Percentiles rank a stretch among this genome's conserved stretches.
These are phyloP conservation scores for Rhodinocichla rosea DNA, from an alignment of 2,113 vertebrate species.

Conservation along the genomic window DNA sequence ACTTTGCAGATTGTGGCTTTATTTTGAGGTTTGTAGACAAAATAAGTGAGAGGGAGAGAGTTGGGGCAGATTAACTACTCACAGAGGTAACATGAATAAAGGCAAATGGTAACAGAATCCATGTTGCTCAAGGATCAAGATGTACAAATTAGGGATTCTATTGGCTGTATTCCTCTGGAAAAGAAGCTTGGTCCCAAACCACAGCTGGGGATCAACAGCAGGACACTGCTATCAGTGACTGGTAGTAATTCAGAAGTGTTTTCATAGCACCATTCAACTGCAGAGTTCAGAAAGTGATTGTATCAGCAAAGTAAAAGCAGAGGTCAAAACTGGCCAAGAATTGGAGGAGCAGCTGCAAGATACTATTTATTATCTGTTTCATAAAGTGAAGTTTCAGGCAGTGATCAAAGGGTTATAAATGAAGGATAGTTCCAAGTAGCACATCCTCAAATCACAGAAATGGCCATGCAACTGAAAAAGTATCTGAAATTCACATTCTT, in stretches of 20 bases:
- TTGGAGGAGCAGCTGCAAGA: background rate
- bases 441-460: background rate
- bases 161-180: background rate
- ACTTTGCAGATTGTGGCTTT: background rate
- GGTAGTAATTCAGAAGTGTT: background rate
- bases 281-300: background rate
- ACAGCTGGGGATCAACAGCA: background rate
- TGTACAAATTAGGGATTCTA: background rate
- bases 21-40: background rate
- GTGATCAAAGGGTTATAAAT: background rate
- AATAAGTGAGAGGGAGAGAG: background rate
- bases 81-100: background rate
- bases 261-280: background rate
- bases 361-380: background rate
- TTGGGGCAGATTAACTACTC: background rate
- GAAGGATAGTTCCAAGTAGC: background rate
- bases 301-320: background rate
- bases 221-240: background rate
- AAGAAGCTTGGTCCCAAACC: background rate
- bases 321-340: background rate
- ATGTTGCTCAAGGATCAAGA: background rate
- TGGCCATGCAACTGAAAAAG: background rate
- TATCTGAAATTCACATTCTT: background rate
- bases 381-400: background rate
- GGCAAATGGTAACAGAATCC: background rate